Conservation (phyloP, 2,113 vertebrate genomes). For the zebrafish (Danio rerio) region DNA sequence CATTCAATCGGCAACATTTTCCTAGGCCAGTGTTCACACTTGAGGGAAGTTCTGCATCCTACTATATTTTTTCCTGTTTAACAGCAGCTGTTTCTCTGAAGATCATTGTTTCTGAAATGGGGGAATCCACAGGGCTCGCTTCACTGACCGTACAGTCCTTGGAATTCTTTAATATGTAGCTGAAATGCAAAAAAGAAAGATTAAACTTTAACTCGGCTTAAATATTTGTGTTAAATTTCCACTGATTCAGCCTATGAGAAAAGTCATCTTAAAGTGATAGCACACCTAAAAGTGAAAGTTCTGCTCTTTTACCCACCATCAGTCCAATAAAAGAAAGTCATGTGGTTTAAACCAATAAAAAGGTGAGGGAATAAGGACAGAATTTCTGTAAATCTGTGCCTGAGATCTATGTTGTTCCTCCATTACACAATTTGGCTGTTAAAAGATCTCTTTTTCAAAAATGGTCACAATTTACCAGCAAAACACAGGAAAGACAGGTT, state of each 20-base stretch:
- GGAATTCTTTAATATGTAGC: conserved; percentile 19
- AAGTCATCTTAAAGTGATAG: neutral
- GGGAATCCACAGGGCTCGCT: neutral
- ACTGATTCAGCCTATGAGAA: neutral
- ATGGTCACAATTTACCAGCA: neutral
- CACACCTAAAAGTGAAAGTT: neutral
- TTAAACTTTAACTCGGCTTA: conserved; percentile 8
- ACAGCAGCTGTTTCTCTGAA: neutral
- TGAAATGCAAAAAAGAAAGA: neutral
- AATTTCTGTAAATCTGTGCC: neutral
- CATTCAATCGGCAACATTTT: neutral
- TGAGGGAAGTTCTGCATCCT: conserved; percentile 7
- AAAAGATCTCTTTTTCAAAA: neutral
- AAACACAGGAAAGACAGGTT: neutral
- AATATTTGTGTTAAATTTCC: neutral
- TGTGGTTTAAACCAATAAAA: neutral
- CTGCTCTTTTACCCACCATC: neutral
- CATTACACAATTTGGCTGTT: neutral
- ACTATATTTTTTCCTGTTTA: neutral
- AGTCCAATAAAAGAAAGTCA: neutral
- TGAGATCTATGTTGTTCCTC: neutral
- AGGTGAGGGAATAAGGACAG: neutral
- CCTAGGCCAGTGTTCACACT: neutral
- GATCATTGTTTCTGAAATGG: neutral
- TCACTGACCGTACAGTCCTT: neutral